A percentile compares a stretch with the other conserved stretches of the same genome.
Conservation (phyloP, 2,113 vertebrate species). For the Ophiodon elongatus region DNA sequence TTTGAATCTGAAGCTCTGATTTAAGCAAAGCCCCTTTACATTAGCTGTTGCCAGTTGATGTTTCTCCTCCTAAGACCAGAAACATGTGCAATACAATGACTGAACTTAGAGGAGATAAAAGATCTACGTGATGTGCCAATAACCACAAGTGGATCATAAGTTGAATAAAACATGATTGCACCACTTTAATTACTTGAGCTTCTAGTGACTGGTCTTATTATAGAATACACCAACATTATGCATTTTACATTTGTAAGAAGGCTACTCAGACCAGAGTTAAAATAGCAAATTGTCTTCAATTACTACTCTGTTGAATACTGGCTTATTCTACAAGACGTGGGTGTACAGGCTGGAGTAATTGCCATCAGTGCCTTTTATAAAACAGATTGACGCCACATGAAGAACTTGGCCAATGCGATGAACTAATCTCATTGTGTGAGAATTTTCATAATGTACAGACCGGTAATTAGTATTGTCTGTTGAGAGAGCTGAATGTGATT, state of each 20-base stretch:
- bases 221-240: background rate
- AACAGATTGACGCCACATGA: slow-evolving; percentile 52
- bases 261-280: background rate
- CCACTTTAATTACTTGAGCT: background rate
- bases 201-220: background rate
- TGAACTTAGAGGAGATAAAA: background rate
- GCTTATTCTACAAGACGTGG: slow-evolving; percentile 23
- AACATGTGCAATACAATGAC: background rate
- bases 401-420: slow-evolving; percentile 33
- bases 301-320: slow-evolving; percentile 18
- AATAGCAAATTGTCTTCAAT: background rate
- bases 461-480: slow-evolving; percentile 50
- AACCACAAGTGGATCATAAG: background rate
- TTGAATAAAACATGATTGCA: background rate
- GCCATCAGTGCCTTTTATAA: slow-evolving; percentile 12
- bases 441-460: slow-evolving; percentile 13
- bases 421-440: slow-evolving; percentile 26
- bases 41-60: background rate
- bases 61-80: background rate
- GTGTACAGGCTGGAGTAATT: slow-evolving; percentile 7
- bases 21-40: background rate
- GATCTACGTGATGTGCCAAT: background rate
- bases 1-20: background rate
- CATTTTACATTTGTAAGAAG: background rate
- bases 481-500: slow-evolving; percentile 43